These are phyloP conservation scores for Heloderma charlesbogerti DNA, from an alignment of 2,113 vertebrate species.

Conservation along the genomic window DNA sequence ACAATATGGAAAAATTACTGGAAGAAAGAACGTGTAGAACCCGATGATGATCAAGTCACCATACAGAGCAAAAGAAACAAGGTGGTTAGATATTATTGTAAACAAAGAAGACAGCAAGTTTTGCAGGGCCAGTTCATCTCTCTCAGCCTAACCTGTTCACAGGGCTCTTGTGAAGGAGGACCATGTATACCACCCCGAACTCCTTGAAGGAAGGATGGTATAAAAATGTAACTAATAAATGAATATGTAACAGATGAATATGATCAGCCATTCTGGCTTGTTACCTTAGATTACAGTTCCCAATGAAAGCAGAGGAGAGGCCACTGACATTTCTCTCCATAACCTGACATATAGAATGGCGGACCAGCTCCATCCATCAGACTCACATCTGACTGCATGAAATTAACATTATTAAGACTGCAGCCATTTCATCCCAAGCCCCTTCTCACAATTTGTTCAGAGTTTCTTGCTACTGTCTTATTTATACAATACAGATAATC, in stretches of 20 bases:
- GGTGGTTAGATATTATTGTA: constrained; percentile 61
- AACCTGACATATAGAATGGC: background rate
- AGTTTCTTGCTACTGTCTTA: background rate
- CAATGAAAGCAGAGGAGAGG: background rate
- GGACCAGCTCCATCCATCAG: background rate
- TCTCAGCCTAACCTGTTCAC: background rate
- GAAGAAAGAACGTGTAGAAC: constrained; percentile 73
- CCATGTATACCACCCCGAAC: background rate
- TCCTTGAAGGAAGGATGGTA: background rate
- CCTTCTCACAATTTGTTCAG: background rate
- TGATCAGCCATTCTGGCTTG: background rate
- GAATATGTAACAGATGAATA: background rate
- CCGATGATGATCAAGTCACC: constrained; percentile 77
- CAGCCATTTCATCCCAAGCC: background rate
- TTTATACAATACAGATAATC: background rate
- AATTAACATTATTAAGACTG: background rate
- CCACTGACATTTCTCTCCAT: background rate
- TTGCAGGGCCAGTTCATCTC: constrained; percentile 49
- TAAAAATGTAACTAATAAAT: background rate
- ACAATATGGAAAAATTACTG: constrained; percentile 78
- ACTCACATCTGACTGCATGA: background rate
- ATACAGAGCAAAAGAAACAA: constrained; percentile 72
- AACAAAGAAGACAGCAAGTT: constrained; percentile 69
- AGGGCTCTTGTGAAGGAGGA: background rate
- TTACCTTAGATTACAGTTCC: background rate